Percentiles rank a stretch among this genome's conserved stretches.
phyloP scores from a whole-genome alignment of 2,888 invertebrate genomes.

The Lasius platythorax region DNA sequence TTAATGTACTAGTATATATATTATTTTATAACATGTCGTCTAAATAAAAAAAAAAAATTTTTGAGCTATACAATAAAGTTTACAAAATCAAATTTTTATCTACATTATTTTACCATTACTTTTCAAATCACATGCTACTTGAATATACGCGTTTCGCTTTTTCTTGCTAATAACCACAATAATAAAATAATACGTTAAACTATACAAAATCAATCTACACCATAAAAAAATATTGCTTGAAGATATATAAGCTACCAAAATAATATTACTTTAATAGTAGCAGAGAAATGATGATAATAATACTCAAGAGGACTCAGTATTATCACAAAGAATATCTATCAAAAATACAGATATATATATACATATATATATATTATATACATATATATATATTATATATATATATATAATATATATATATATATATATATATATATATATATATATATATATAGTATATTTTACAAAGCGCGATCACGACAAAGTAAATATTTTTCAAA shows the following conservation, averaged over 20 bases:
- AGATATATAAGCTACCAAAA: constrained; percentile 65
- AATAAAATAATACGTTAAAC: constrained; percentile 52
- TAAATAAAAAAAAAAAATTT: background rate
- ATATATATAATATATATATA: background rate
- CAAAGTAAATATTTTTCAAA: constrained; percentile 4
- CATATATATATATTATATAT: too few species aligned
- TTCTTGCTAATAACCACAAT: constrained; percentile 56
- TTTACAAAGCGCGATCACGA: background rate
- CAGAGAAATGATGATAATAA: constrained; percentile 59
- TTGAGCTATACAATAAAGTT: constrained; percentile 17
- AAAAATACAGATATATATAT: background rate
- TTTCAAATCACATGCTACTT: constrained; percentile 57
- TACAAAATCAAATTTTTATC: constrained; percentile 45
- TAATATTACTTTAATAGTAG: constrained; percentile 54
- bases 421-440: background rate
- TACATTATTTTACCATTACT: constrained; percentile 42
- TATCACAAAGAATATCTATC: constrained; percentile 69
- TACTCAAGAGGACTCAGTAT: constrained; percentile 50
- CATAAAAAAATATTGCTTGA: constrained; percentile 60
- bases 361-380: too few species aligned
- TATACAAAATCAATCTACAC: constrained; percentile 53
- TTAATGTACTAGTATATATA: constrained; percentile 1
- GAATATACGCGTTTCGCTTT: constrained; percentile 28
- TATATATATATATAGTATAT: constrained; percentile 2
- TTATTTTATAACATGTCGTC: constrained; percentile 1